Base-by-base conservation (phyloP, 2,113 vertebrate genomes). In the Pseudolaguvia tuberculata region DNA sequence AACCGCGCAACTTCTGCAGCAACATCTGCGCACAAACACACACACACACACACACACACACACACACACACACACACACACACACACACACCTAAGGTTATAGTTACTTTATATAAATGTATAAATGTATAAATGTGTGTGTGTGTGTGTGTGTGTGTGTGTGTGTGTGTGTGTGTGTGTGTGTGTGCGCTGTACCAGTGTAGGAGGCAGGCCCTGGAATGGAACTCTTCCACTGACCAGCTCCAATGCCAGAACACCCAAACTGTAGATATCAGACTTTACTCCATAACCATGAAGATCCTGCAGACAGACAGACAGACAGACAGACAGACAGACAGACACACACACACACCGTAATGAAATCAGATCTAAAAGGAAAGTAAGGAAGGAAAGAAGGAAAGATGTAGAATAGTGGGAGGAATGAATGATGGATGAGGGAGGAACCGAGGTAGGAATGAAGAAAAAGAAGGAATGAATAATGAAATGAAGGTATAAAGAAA, bases 181-280 rank as follows among this genome's bases (percentile, higher is more conserved):
- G 14, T 18, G 35, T 57, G 23, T 20, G 61, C 2, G 11, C 4
- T 20, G 42, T 91, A 99, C 97, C 94, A 96, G 93, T 79, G 97
- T 98, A 23, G 93, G 93, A 2, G 92, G 93, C 93, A 96, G 94
- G 81, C 98, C 93, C 86, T 95, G 95, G 87, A 97, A 99, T 25
- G 97, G 97, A 75, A 97, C 94, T 2, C 91, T 89, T 77, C 96
- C 96, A 47, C 93, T 98, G 83, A 95, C 96, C 85, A 98, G 86
- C 89, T 99, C 97, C 89, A 96, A 97, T 4, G 93, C 96, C 82
- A 94, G 94, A 29, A 98, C 97, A 14, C 97, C 97, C 86, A 98
- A 87, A 81, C 97, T 98, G 89, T 99, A 99, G 86, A 98, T 97
- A 80, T 99, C 97, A 1, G 97, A 98, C 85, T 98, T 98, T 66